Conservation (phyloP, 2,113 vertebrate species). For the Psephotus haematonotus region DNA sequence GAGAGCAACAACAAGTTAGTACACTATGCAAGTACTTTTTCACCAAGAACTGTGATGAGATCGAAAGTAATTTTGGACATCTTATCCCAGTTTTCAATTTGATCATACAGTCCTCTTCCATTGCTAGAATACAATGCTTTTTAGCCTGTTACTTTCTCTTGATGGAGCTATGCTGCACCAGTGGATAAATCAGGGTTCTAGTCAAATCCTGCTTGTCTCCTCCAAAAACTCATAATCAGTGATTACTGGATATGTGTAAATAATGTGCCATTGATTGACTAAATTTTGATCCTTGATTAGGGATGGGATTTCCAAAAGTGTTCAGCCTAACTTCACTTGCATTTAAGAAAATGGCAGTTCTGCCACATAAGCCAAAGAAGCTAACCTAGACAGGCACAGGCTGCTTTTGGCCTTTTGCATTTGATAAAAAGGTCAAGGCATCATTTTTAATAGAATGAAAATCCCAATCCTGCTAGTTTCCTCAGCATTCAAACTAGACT, state of each 20-base stretch:
- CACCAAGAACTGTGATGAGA: background rate
- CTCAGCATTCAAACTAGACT: background rate
- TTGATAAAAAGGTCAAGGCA: background rate
- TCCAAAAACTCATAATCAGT: background rate
- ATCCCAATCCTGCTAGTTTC: background rate
- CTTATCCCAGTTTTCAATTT: background rate
- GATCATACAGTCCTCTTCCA: background rate
- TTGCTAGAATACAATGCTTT: background rate
- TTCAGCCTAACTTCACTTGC: background rate
- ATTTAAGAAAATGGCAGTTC: background rate
- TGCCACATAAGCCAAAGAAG: background rate
- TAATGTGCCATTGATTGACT: background rate
- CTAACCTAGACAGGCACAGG: background rate
- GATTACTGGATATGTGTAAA: background rate
- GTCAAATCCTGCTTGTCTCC: background rate
- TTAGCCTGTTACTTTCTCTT: background rate
- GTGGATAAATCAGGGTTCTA: background rate
- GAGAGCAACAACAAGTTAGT: background rate
- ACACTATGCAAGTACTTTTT: background rate
- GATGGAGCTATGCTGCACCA: background rate
- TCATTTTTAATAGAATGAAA: background rate
- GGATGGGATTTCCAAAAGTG: background rate
- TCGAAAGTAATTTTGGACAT: background rate
- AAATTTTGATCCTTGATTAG: background rate
- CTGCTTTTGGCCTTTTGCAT: background rate